A percentile compares a stretch with the other conserved stretches of the same genome.
These are phyloP conservation scores for Drosophila melanica DNA, from an alignment of 1,140 invertebrate species.

Conservation along the genomic window DNA sequence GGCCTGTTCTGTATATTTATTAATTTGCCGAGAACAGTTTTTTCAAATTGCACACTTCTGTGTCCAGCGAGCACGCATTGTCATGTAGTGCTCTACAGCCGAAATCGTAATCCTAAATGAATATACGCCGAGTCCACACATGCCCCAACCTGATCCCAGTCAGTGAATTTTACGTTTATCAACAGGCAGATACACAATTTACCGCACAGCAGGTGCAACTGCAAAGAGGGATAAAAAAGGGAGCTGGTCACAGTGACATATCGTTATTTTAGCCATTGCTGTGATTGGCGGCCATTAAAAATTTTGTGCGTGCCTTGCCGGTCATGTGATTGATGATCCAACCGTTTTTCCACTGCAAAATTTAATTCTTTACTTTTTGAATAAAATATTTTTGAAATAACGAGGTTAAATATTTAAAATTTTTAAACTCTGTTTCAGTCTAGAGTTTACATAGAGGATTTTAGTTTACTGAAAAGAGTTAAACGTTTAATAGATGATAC, in stretches of 20 bases:
- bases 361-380: conserved; percentile 1
- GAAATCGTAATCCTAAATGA: conserved; percentile 16
- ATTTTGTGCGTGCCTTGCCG: conserved; percentile 59
- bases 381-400: too few relatives aligned
- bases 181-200: conserved; percentile 63
- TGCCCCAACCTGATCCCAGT: conserved; percentile 5
- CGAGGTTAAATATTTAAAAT: neutral
- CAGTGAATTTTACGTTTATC: conserved; percentile 55
- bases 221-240: conserved; percentile 10
- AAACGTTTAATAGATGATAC: too few relatives aligned
- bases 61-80: conserved; percentile 28
- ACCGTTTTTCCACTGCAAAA: conserved; percentile 51
- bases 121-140: conserved; percentile 1
- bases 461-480: too few relatives aligned
- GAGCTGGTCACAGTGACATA: conserved; percentile 20
- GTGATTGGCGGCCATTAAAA: conserved; percentile 73
- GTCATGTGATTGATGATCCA: conserved; percentile 69
- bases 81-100: conserved; percentile 31
- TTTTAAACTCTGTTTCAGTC: too few relatives aligned
- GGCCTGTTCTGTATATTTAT: conserved; percentile 56
- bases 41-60: conserved; percentile 14
- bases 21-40: conserved; percentile 69
- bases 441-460: neutral
- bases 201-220: conserved; percentile 65
- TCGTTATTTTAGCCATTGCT: conserved; percentile 56